Evolutionary conservation across 2,888 invertebrate species (phyloP).

Genomic region (Mythimna impura): DNA sequence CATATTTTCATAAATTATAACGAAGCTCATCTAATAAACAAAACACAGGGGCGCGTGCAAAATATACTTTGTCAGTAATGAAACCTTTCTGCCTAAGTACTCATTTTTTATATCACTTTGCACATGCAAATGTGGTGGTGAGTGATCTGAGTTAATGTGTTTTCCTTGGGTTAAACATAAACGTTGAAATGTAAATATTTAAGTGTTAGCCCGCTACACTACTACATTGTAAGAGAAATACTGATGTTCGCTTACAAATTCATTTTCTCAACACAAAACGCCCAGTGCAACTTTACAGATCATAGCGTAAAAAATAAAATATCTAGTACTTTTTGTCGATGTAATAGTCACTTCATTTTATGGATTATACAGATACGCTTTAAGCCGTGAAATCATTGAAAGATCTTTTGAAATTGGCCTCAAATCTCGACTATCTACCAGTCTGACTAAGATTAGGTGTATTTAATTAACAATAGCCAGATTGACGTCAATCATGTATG

Average conservation of each 20-base stretch:
- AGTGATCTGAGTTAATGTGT: conserved; percentile 48
- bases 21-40: conserved; percentile 20
- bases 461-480: conserved; percentile 56
- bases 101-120: conserved; percentile 53
- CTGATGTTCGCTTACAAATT: conserved; percentile 9
- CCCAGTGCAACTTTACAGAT: conserved; percentile 22
- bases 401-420: conserved; percentile 56
- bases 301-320: conserved; percentile 15
- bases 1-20: conserved; percentile 15
- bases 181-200: conserved; percentile 53
- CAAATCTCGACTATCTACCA: conserved; percentile 50
- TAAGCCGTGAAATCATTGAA: conserved; percentile 57
- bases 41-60: conserved; percentile 16
- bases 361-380: conserved; percentile 53
- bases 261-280: conserved; percentile 18
- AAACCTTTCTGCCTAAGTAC: conserved; percentile 29
- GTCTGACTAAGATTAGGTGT: conserved; percentile 51
- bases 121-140: conserved; percentile 50
- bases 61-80: conserved; percentile 29
- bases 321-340: conserved; percentile 40
- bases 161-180: conserved; percentile 46
- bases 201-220: conserved; percentile 30
- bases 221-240: conserved; percentile 39
- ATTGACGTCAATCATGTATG: conserved; percentile 62
- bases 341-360: conserved; percentile 52